Base-by-base conservation (phyloP, 1,140 invertebrate species). In the Panulirus ornatus region DNA sequence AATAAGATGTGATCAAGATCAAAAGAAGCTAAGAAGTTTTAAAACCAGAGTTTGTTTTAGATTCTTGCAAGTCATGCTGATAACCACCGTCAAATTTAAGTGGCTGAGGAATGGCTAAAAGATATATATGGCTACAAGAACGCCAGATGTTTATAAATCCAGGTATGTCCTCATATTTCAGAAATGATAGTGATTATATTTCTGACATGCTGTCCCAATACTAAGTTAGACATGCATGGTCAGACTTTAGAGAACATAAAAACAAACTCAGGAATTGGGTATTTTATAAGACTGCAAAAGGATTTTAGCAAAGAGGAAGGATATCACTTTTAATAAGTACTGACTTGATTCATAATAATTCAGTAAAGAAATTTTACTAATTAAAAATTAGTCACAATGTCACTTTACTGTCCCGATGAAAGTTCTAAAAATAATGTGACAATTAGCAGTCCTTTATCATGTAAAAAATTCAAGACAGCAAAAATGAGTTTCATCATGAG, bases 401-500 rank as follows among this genome's bases (percentile, higher is more conserved):
- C 88, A 89, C 88, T 89, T 89, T 89, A 36, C 88, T 89, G 88
- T 89, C 88, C 88, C 84, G 88, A 89, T 89, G 88, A 89, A 89
- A 89, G 88, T 76, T 89, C 16, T 38, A 75, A 81, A 83, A 86
- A 58, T 38, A 86, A 30, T 34, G 79, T 89, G 88, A 89, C 88
- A 75, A 71, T 75, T 73, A 73, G 76, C 63, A 83, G 88, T 83
- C 54, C 66, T 89, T 82, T 58, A 89, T 66, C 47, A 51, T 54
- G 36, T 89, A 30, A 89, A 89, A 73, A 82, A 30, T 75, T 44
- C 75, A 58, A 54, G 75, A 84, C 14, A 79, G 38, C 40, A 40
- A 75, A 76, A 75, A 66, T 63, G 27, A 30, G 54, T 75, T 73
- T 89, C 51, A 83, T 58, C 27, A 83, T 36, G 34, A 78, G 79